A percentile compares a stretch with the other conserved stretches of the same genome.
Conservation (phyloP, 2,888 invertebrate genomes). For the Vesta saturnalis region DNA sequence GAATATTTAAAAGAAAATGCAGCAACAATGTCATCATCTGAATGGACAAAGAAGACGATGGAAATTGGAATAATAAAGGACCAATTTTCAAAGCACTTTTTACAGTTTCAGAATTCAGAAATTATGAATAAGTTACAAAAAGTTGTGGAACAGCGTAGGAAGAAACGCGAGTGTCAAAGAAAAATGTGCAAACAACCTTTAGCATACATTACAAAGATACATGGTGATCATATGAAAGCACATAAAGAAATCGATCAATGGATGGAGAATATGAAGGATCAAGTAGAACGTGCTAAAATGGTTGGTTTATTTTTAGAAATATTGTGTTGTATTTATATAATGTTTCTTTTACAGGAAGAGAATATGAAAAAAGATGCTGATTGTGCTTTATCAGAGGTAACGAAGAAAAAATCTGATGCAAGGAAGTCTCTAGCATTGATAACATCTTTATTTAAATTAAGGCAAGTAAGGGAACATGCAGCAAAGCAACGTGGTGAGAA, state of each 20-base stretch:
- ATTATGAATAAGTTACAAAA: constrained; percentile 61
- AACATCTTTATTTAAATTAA: constrained; percentile 71
- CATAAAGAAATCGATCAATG: constrained; percentile 66
- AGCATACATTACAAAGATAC: constrained; percentile 50
- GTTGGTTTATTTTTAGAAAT: constrained; percentile 51
- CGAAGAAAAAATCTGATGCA: constrained; percentile 76
- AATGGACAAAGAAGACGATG: constrained; percentile 67
- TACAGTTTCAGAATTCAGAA: constrained; percentile 60
- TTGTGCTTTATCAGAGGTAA: constrained; percentile 74
- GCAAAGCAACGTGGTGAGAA: constrained; percentile 71
- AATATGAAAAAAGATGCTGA: constrained; percentile 76
- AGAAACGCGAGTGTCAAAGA: constrained; percentile 64
- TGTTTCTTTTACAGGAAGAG: constrained; percentile 66
- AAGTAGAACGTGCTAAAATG: constrained; percentile 70
- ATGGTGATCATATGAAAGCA: constrained; percentile 62
- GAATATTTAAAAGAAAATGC: constrained; percentile 62
- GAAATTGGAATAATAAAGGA: constrained; percentile 64
- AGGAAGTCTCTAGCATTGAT: constrained; percentile 72
- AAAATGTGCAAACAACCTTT: constrained; percentile 59
- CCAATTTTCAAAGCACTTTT: constrained; percentile 60
- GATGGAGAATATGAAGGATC: constrained; percentile 71
- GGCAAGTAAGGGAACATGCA: constrained; percentile 70
- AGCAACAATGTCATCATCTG: constrained; percentile 62
- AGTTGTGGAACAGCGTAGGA: constrained; percentile 62
- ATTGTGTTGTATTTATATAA: not conserved